Conservation (phyloP, 2,113 vertebrate genomes). For the Dendropsophus ebraccatus region DNA sequence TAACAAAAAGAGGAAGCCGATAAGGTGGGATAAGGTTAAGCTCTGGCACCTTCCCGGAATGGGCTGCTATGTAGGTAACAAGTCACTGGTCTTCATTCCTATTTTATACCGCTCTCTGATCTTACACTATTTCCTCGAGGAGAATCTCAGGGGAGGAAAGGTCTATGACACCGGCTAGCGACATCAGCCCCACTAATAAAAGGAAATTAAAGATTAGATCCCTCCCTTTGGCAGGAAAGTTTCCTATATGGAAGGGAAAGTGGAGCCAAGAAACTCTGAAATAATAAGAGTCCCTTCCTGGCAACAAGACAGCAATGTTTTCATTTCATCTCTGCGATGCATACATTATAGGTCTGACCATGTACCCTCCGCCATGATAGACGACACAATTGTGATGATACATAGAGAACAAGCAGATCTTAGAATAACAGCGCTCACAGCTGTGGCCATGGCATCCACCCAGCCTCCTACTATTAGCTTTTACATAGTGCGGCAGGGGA, state of each 20-base stretch:
- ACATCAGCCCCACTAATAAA: neutral
- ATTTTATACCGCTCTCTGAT: neutral
- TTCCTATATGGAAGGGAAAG: neutral
- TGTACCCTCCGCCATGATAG: too few relatives aligned
- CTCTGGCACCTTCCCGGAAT: neutral
- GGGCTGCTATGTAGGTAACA: neutral
- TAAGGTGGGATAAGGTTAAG: neutral
- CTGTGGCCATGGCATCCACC: too few relatives aligned
- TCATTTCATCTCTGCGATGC: neutral
- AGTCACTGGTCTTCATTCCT: neutral
- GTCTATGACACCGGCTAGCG: slow-evolving; percentile 12
- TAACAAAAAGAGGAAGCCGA: neutral
- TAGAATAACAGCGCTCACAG: too few relatives aligned
- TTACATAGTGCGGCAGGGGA: too few relatives aligned
- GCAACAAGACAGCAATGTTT: neutral
- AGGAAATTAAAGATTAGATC: slow-evolving; percentile 39
- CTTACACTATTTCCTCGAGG: slow-evolving; percentile 12
- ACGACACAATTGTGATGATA: neutral
- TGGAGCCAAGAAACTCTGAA: neutral
- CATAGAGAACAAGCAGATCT: too few relatives aligned
- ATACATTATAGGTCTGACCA: neutral
- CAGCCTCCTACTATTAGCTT: too few relatives aligned
- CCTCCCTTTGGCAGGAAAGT: slow-evolving; percentile 33
- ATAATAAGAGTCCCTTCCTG: slow-evolving; percentile 15
- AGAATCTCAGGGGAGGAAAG: slow-evolving; percentile 21